Conservation (phyloP, 2,888 invertebrate species). For the Ariolimax columbianus region DNA sequence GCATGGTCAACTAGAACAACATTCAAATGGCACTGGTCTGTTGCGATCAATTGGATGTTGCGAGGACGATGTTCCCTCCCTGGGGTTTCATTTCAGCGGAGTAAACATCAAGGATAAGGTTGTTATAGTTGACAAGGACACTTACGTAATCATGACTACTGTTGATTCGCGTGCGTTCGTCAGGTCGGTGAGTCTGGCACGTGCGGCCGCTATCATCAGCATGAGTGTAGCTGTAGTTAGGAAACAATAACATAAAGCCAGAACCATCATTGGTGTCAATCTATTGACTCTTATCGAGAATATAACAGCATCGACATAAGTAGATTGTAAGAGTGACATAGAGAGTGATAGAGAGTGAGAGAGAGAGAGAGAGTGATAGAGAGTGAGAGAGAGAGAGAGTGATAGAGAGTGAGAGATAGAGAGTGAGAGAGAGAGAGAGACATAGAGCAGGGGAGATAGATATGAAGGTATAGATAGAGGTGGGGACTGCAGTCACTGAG, state of each 20-base stretch:
- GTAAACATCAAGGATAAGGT: slow-evolving; percentile 10
- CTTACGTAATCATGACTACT: slow-evolving; percentile 10
- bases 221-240: background rate
- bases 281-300: background rate
- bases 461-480: no score
- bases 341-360: no score
- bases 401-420: no score
- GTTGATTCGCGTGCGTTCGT: slow-evolving; percentile 21
- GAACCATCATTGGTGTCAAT: background rate
- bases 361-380: no score
- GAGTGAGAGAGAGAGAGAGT: no score
- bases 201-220: slow-evolving; percentile 7
- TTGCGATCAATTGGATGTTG: slow-evolving; percentile 23
- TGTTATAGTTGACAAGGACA: slow-evolving; percentile 11
- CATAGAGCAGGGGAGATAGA: no score
- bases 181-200: background rate
- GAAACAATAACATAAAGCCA: background rate
- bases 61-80: background rate
- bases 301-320: no score
- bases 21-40: background rate
- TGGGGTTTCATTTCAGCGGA: slow-evolving; percentile 26
- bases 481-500: no score
- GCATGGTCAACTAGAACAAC: background rate
- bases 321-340: no score
- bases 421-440: no score